Base-by-base conservation (phyloP, 2,888 invertebrate species). In the Hydroisotoma schaefferi region DNA sequence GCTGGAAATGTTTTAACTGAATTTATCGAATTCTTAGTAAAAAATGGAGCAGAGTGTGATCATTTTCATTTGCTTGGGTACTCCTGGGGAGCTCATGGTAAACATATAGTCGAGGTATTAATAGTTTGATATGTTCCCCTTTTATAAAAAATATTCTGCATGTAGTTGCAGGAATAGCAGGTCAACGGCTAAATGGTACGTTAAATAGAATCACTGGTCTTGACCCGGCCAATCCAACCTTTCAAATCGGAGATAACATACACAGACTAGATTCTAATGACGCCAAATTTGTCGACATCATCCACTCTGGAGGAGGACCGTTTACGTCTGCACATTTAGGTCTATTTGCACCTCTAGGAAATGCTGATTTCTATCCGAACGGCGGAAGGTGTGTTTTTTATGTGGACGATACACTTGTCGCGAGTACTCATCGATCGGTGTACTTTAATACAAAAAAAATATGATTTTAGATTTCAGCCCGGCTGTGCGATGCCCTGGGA, bases 351-450 rank as follows among this genome's bases (percentile, higher is more conserved):
- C 71, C 73, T 1, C 66, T 75, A 60, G 76, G 75, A 2, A 75
- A 75, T 56, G 74, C 73, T 4, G 76, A 76, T 57, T 76, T 74
- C 61, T 76, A 75, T 56, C 75, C 75, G 0, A 76, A 76, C 52
- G 74, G 75, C 2, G 76, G 76, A 6, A 67, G 69, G 37, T 37
- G 23, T 27, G 49, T 27, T 10, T 12, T 33, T 33, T n/a, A 40
- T 18, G 5, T 15, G n/a, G n/a, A n/a, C n/a, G n/a, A n/a, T n/a
- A 15, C 40, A 5, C 5, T 15, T 40, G 40, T n/a, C n/a, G n/a
- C n/a, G n/a, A n/a, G n/a, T n/a, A n/a, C n/a, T n/a, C n/a, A n/a
- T n/a, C n/a, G n/a, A n/a, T n/a, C n/a, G n/a, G n/a, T n/a, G n/a
- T n/a, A n/a, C n/a, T n/a, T n/a, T n/a, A n/a, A n/a, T n/a, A n/a